Conservation (phyloP, 2,797 vertebrate species). For the Strix occidentalis region DNA sequence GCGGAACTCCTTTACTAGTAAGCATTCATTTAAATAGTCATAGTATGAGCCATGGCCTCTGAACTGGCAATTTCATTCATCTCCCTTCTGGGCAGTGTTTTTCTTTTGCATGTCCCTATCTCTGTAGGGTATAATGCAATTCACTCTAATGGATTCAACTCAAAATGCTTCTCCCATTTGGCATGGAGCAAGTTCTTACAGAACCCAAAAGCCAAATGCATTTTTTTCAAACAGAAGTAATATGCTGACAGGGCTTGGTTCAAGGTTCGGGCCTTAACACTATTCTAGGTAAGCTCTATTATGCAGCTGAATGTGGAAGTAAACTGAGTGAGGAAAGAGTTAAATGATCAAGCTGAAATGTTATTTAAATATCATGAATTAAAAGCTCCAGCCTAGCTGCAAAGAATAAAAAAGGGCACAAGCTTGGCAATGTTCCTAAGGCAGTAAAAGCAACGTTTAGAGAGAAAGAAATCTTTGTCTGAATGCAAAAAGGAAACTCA, state of each 20-base stretch:
- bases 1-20: neutral
- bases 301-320: neutral
- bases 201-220: neutral
- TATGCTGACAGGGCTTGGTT: neutral
- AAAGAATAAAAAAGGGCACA: conserved; percentile 56
- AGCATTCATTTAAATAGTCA: conserved; percentile 6
- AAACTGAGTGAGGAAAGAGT: conserved; percentile 3
- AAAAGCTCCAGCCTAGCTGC: conserved; percentile 37
- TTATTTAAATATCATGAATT: conserved; percentile 54
- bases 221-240: neutral
- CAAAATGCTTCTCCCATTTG: neutral
- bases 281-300: neutral
- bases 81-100: neutral
- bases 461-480: conserved; percentile 62
- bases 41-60: neutral
- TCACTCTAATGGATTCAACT: neutral
- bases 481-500: conserved; percentile 44
- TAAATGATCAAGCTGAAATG: conserved; percentile 38
- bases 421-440: conserved; percentile 46
- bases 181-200: neutral
- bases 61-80: neutral
- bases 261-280: neutral
- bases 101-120: neutral
- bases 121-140: neutral
- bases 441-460: conserved; percentile 45